phyloP scores from a whole-genome alignment of 2,113 vertebrate genomes.

The Brachionichthys hirsutus region DNA sequence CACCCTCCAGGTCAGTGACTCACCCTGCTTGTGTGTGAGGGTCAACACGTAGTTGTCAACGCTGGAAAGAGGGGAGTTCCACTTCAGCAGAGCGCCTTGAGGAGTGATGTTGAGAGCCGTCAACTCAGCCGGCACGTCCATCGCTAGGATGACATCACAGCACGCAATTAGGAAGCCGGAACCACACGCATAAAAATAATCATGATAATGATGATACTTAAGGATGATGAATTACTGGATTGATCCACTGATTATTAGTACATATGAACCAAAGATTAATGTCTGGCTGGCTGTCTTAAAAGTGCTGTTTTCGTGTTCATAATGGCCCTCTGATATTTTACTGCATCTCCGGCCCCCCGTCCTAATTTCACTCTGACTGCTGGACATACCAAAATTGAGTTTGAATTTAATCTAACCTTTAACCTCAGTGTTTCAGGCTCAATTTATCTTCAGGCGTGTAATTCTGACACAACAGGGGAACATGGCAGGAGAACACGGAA shows the following conservation, averaged over 20 bases:
- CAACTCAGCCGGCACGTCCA: conserved; percentile 89
- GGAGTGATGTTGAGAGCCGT: conserved; percentile 88
- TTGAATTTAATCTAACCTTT: conserved; percentile 74
- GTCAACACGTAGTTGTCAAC: conserved; percentile 91
- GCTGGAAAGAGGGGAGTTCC: conserved; percentile 82
- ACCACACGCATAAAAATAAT: too few species aligned
- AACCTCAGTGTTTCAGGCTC: conserved; percentile 65
- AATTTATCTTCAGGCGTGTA: conserved; percentile 58
- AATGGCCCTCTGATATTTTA: conserved; percentile 38
- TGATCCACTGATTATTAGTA: too few species aligned
- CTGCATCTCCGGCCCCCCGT: conserved; percentile 17
- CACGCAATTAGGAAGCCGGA: background rate
- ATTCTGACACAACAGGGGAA: conserved; percentile 37
- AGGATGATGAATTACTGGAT: too few species aligned
- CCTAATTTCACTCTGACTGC: conserved; percentile 51
- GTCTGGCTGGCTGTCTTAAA: too few species aligned
- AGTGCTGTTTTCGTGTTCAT: too few species aligned
- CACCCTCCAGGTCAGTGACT: conserved; percentile 4
- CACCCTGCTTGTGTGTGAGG: conserved; percentile 84
- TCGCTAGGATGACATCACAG: conserved; percentile 74
- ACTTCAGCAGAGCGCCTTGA: conserved; percentile 86
- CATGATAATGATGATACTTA: too few species aligned
- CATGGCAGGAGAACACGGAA: conserved; percentile 39
- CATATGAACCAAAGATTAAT: too few species aligned
- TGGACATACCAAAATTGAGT: conserved; percentile 63